A percentile compares a stretch with the other conserved stretches of the same genome.
These are phyloP conservation scores for Apodemus sylvaticus DNA, from an alignment of 2,113 vertebrate species.

Conservation along the genomic window DNA sequence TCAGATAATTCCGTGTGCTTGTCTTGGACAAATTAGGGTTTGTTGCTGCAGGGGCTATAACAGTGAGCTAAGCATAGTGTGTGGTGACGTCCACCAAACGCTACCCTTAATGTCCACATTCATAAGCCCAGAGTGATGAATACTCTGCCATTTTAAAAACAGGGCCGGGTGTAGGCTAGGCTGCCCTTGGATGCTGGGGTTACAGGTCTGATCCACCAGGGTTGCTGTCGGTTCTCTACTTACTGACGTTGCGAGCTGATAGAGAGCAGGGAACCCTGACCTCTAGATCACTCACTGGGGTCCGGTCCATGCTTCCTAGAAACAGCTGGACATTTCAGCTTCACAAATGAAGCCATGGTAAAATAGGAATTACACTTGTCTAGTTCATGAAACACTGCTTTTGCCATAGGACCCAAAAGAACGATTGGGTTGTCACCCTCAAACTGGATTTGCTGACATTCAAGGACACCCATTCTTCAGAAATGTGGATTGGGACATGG, in stretches of 20 bases:
- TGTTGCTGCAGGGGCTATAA: background rate
- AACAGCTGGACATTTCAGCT: constrained; percentile 17
- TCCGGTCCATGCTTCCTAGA: background rate
- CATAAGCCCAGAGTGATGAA: background rate
- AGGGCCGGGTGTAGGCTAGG: background rate
- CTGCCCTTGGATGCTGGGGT: background rate
- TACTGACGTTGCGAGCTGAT: background rate
- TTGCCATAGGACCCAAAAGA: constrained; percentile 95
- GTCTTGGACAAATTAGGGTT: background rate
- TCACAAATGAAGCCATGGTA: background rate
- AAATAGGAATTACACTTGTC: background rate
- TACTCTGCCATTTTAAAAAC: background rate
- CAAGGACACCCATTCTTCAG: constrained; percentile 97
- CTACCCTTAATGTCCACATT: background rate
- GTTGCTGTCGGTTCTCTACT: background rate
- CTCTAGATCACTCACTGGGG: background rate
- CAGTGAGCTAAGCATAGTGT: background rate
- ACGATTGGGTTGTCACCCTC: constrained; percentile 97
- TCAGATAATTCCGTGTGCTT: background rate
- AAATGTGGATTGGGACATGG: constrained; percentile 98
- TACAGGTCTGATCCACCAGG: background rate
- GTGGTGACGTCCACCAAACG: background rate
- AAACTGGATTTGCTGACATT: constrained; percentile 99
- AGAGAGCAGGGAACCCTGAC: constrained; percentile 9
- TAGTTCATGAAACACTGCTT: constrained; percentile 57